Evolutionary conservation across 2,888 invertebrate genomes (phyloP).

Genomic region (Norana najaformis): DNA sequence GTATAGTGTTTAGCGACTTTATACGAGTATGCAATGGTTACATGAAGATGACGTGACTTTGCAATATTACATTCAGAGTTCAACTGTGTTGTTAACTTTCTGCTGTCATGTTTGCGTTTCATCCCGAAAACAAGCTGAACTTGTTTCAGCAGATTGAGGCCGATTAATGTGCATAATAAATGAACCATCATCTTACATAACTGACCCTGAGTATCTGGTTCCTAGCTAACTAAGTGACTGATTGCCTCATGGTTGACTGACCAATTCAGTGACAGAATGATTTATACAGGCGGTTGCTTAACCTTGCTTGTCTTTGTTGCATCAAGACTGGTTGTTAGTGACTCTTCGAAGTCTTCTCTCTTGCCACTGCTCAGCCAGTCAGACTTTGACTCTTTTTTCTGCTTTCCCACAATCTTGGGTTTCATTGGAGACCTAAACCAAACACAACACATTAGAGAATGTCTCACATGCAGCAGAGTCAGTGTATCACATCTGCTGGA

Average conservation of each 20-base stretch:
- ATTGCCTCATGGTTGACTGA: neutral
- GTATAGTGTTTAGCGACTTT: neutral
- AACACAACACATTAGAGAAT: neutral
- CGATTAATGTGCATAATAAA: too few species aligned
- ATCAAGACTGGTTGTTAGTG: constrained; percentile 23
- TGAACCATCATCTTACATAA: too few species aligned
- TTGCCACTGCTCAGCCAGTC: constrained; percentile 29
- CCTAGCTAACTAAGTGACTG: neutral
- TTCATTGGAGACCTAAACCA: constrained; percentile 29
- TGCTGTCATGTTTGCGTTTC: neutral
- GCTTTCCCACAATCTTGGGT: constrained; percentile 18
- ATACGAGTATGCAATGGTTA: too few species aligned
- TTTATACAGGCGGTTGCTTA: neutral
- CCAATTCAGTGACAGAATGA: neutral
- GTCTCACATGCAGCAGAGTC: neutral
- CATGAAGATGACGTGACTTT: too few species aligned
- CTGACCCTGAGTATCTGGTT: neutral
- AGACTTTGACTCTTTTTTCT: constrained; percentile 15
- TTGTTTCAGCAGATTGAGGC: neutral
- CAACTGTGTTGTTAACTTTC: neutral
- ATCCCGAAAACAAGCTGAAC: neutral
- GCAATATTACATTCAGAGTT: neutral
- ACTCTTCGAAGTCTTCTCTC: constrained; percentile 22
- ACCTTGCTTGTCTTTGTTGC: constrained; percentile 33
- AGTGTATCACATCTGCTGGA: too few species aligned